Conservation (phyloP, 2,888 invertebrate genomes). For the Argyresthia albistria region DNA sequence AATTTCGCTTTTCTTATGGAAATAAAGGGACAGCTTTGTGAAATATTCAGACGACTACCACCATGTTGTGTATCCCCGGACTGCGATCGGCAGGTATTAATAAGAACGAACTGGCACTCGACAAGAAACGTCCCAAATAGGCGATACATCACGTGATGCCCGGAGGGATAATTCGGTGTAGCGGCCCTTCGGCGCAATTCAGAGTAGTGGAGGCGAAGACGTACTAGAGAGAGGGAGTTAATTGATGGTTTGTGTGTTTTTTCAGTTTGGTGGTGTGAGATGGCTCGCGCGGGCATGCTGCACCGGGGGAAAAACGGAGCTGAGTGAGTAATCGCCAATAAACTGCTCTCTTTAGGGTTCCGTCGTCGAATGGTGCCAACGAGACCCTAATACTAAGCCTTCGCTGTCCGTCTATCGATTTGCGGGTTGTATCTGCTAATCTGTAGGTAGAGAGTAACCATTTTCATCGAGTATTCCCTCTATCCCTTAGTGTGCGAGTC, state of each 20-base stretch:
- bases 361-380: too few relatives aligned
- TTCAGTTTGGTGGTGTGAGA: slow-evolving; percentile 75
- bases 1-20: slow-evolving; percentile 1
- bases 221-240: slow-evolving; percentile 1
- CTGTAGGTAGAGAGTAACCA: too few relatives aligned
- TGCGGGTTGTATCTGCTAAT: too few relatives aligned
- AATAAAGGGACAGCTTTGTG: slow-evolving; percentile 1
- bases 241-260: slow-evolving; percentile 23
- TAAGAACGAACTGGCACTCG: neutral
- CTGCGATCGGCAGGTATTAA: neutral
- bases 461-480: too few relatives aligned
- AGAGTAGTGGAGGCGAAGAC: neutral
- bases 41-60: neutral
- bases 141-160: neutral
- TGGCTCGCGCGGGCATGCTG: slow-evolving; percentile 85
- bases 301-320: slow-evolving; percentile 83
- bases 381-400: too few relatives aligned
- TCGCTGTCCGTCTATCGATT: too few relatives aligned
- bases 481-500: too few relatives aligned
- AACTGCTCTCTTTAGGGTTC: too few relatives aligned
- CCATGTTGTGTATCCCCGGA: neutral
- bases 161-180: neutral
- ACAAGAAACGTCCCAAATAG: neutral
- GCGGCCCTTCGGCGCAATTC: neutral
- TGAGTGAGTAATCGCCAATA: slow-evolving; percentile 72